These are phyloP conservation scores for Bovichtus variegatus DNA, from an alignment of 2,797 vertebrate species.

Conservation along the genomic window DNA sequence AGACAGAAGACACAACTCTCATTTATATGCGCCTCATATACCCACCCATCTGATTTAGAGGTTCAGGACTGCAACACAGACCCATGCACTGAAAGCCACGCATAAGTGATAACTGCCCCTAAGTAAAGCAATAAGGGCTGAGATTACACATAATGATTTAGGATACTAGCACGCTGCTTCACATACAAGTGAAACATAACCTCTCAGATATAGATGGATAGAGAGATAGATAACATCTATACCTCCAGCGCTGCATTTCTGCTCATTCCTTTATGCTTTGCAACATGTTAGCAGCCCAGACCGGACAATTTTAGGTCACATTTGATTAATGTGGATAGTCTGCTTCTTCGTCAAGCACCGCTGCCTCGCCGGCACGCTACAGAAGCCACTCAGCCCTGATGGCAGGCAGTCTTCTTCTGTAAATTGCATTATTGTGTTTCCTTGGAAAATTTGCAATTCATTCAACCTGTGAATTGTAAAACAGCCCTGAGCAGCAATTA, in stretches of 20 bases:
- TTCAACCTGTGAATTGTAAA: slow-evolving; percentile 60
- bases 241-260: slow-evolving; percentile 28
- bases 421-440: slow-evolving; percentile 55
- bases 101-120: slow-evolving; percentile 47
- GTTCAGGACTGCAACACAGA: slow-evolving; percentile 64
- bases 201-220: slow-evolving; percentile 9
- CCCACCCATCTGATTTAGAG: slow-evolving; percentile 76
- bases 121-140: slow-evolving; percentile 58
- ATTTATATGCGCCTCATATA: slow-evolving; percentile 79
- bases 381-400: slow-evolving; percentile 54
- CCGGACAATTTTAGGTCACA: slow-evolving; percentile 79
- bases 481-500: slow-evolving; percentile 62
- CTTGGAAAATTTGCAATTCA: slow-evolving; percentile 54
- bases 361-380: slow-evolving; percentile 55
- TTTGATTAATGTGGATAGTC: slow-evolving; percentile 75
- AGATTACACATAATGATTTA: slow-evolving; percentile 53
- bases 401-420: slow-evolving; percentile 42
- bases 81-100: slow-evolving; percentile 51
- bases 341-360: slow-evolving; percentile 65
- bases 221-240: too few species aligned
- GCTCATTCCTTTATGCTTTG: slow-evolving; percentile 43
- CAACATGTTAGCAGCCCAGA: slow-evolving; percentile 52
- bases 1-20: slow-evolving; percentile 73
- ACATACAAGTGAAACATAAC: slow-evolving; percentile 17
- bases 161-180: slow-evolving; percentile 18